These are phyloP conservation scores for Brachynemurus nebulosus DNA, from an alignment of 2,888 invertebrate genomes.

Conservation along the genomic window DNA sequence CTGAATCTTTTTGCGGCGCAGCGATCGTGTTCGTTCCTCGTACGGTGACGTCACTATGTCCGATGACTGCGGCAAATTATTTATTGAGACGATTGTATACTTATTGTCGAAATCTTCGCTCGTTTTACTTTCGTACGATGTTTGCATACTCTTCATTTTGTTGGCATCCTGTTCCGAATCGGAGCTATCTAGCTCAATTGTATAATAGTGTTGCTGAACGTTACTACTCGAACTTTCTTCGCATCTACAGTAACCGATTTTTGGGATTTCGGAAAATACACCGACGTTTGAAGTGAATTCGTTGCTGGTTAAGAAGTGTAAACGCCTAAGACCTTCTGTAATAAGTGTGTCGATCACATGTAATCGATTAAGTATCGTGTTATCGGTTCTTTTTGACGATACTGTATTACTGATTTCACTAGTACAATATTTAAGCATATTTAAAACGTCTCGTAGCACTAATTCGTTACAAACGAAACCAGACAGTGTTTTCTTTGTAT, in stretches of 20 bases:
- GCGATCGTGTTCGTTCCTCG: background rate
- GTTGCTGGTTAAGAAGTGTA: conserved; percentile 48
- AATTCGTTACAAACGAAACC: conserved; percentile 46
- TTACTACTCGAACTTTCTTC: conserved; percentile 16
- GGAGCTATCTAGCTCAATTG: conserved; percentile 28
- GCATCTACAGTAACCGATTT: conserved; percentile 22
- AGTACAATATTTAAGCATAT: conserved; percentile 40
- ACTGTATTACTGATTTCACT: conserved; percentile 30
- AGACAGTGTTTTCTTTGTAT: conserved; percentile 21
- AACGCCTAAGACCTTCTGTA: conserved; percentile 56
- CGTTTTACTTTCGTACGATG: conserved; percentile 21
- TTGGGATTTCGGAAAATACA: conserved; percentile 25
- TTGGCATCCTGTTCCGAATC: conserved; percentile 31
- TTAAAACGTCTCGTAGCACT: conserved; percentile 42
- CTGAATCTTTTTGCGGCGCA: background rate
- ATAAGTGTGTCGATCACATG: conserved; percentile 32
- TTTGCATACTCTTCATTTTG: conserved; percentile 30
- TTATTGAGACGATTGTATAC: background rate
- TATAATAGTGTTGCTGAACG: background rate
- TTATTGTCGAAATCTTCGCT: background rate
- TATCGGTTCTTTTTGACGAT: conserved; percentile 17
- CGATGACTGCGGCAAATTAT: background rate
- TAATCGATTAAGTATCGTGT: conserved; percentile 17
- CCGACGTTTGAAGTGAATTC: conserved; percentile 36
- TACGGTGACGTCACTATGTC: background rate